Conservation (phyloP, 64 coral and sea anemone genomes). For the Acropora yongei region DNA sequence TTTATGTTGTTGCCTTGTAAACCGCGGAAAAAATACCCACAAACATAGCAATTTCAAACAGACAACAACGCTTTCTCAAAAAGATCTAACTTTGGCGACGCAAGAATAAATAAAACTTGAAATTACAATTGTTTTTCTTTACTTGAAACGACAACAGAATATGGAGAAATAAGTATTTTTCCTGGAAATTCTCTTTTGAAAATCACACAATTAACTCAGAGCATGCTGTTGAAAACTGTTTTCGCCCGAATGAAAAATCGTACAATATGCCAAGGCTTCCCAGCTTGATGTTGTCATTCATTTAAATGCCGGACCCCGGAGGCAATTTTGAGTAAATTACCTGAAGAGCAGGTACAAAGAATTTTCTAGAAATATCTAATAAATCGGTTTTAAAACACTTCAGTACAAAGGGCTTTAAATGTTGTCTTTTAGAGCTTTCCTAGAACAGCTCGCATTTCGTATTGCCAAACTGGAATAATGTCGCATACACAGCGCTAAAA, state of each 20-base stretch:
- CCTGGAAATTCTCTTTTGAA: neutral
- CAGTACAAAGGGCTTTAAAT: no score
- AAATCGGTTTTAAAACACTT: neutral
- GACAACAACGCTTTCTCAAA: neutral
- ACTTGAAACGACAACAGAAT: neutral
- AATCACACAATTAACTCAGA: neutral
- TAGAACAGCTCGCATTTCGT: no score
- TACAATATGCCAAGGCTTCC: neutral
- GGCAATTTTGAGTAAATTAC: slow-evolving; percentile 23
- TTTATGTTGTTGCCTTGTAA: no score
- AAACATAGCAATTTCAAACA: no score
- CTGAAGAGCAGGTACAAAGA: neutral
- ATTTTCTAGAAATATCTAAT: slow-evolving; percentile 15
- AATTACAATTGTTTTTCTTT: neutral
- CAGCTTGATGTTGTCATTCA: neutral
- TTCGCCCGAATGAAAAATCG: neutral
- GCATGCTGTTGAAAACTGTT: no score
- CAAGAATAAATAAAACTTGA: neutral
- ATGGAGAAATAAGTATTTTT: neutral
- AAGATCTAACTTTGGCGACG: neutral
- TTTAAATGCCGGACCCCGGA: neutral
- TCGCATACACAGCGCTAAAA: neutral
- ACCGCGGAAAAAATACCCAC: no score
- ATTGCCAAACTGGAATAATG: neutral
- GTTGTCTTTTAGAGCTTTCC: no score